Evolutionary conservation across 2,888 invertebrate species (phyloP).

Genomic region (Tortrix viridana): DNA sequence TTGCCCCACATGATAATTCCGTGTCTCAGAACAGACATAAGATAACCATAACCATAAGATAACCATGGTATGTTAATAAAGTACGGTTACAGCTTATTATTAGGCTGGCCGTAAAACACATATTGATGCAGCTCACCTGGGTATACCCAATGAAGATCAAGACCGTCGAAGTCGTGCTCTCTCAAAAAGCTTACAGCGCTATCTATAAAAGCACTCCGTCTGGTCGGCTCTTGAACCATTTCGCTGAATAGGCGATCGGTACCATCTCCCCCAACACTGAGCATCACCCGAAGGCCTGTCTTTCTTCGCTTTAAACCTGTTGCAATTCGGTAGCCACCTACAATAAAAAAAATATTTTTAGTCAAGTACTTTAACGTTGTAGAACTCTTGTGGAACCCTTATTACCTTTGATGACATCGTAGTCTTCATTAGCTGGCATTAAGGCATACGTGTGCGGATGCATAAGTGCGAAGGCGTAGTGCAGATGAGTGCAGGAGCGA

Average conservation of each 20-base stretch:
- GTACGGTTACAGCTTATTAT: background rate
- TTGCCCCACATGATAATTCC: no score
- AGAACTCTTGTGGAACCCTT: background rate
- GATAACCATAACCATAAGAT: no score
- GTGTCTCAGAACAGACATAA: no score
- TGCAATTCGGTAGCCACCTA: slow-evolving; percentile 89
- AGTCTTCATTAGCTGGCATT: slow-evolving; percentile 87
- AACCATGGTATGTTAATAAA: no score
- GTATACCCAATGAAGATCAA: slow-evolving; percentile 92
- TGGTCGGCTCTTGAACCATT: slow-evolving; percentile 83
- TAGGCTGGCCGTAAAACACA: background rate
- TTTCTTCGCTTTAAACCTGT: slow-evolving; percentile 87
- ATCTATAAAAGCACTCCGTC: slow-evolving; percentile 84
- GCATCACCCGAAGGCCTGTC: slow-evolving; percentile 87
- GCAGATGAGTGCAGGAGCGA: slow-evolving; percentile 88
- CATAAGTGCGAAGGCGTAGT: slow-evolving; percentile 89
- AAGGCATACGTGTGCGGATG: slow-evolving; percentile 87
- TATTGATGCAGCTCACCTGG: slow-evolving; percentile 72
- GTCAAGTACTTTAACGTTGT: background rate
- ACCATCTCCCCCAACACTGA: slow-evolving; percentile 90
- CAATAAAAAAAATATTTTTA: slow-evolving; percentile 23
- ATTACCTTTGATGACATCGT: slow-evolving; percentile 88
- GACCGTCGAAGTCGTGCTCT: slow-evolving; percentile 90
- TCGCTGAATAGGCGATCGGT: slow-evolving; percentile 85
- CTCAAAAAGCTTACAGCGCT: slow-evolving; percentile 87